Evolutionary conservation across 2,888 invertebrate species (phyloP), one percentile per base, ranked within the genome.

Genomic region (Platypus cylindrus): DNA sequence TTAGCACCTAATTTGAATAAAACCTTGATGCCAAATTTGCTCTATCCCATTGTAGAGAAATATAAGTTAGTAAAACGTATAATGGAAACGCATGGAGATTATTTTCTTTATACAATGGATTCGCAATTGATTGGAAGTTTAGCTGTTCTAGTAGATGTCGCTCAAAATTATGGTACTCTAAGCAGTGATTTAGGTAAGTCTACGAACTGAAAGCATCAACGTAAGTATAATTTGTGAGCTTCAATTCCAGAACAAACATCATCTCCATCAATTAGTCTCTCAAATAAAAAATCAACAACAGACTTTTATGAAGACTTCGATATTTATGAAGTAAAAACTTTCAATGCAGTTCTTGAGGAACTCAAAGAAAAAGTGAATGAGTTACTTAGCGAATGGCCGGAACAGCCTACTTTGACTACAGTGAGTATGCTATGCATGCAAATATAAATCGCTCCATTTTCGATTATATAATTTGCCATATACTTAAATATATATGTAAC

Each of bases 231-330:
- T 20, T 9, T 9, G 20, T 20, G 9, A 20, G 9, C n/a, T n/a
- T n/a, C n/a, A n/a, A n/a, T n/a, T n/a, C n/a, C n/a, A n/a, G n/a
- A n/a, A n/a, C n/a, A n/a, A n/a, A n/a, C n/a, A n/a, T n/a, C n/a
- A n/a, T n/a, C n/a, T n/a, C n/a, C n/a, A n/a, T 11, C 34, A 11
- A 41, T 20, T 20, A 20, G 7, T 7, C 5, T 20, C 9, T 20
- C 9, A 20, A 28, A 23, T 12, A 36, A 25, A 17, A 32, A 32
- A 25, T 55, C 53, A 36, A 34, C 41, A 2, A 58, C 71, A 39
- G 80, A 93, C 55, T 85, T 90, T 56, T 95, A 95, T 56, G 77
- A 73, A 43, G 85, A 89, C 46, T 60, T 85, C 0, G 85, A 89
- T 61, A 72, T 89, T 0, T 65, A 73, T 0, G 86, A 91, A 62